Conservation (phyloP, 64 coral and sea anemone genomes). For the Stichodactyla helianthus region DNA sequence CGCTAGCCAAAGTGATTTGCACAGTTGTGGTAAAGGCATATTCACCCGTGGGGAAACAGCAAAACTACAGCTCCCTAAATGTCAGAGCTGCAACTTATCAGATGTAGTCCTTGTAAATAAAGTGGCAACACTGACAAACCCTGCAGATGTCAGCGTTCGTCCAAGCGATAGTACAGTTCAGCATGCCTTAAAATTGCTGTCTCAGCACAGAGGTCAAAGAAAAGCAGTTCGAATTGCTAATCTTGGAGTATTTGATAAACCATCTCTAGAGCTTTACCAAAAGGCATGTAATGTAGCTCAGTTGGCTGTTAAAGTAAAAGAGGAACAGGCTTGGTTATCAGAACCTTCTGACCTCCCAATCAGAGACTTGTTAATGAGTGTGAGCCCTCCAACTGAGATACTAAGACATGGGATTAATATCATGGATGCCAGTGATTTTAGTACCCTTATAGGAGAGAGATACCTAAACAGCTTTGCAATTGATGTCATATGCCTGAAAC, state of each 20-base stretch:
- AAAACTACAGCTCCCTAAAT: not conserved
- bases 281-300: not conserved
- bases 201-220: not conserved
- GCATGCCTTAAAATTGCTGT: conserved; percentile 18
- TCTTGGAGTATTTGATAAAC: not conserved
- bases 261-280: not conserved
- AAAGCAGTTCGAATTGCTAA: not conserved
- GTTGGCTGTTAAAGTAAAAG: not conserved
- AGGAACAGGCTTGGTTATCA: not conserved
- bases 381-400: too few species aligned
- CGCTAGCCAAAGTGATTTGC: not conserved
- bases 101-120: not conserved
- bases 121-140: not conserved
- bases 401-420: not conserved
- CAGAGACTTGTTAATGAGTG: too few species aligned
- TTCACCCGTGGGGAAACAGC: not conserved
- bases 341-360: too few species aligned
- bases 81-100: not conserved
- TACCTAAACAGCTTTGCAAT: conserved; percentile 12
- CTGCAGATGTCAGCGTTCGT: not conserved
- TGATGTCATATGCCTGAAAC: conserved; percentile 8
- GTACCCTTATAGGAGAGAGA: conserved; percentile 12
- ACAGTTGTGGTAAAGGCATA: not conserved
- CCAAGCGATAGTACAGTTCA: conserved; percentile 4
- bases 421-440: conserved; percentile 10